These are phyloP conservation scores for Pseudococcus viburni DNA, from an alignment of 2,888 invertebrate genomes.

Conservation along the genomic window DNA sequence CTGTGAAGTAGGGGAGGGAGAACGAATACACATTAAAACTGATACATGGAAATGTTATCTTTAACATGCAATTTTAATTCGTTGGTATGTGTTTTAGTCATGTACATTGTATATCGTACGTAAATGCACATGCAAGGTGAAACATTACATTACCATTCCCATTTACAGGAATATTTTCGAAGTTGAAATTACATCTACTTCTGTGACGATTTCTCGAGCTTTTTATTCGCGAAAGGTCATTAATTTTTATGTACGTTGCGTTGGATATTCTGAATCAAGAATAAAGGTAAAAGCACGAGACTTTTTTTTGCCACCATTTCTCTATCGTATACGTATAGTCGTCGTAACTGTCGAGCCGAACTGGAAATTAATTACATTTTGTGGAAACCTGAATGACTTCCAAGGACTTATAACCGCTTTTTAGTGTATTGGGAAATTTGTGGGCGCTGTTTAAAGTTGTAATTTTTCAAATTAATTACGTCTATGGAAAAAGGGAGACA, in stretches of 20 bases:
- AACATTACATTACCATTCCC: background rate
- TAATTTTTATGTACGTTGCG: slow-evolving; percentile 10
- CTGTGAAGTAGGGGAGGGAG: background rate
- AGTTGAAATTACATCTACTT: background rate
- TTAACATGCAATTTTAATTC: background rate
- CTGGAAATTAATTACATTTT: slow-evolving; percentile 39
- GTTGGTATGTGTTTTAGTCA: background rate
- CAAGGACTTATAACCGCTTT: slow-evolving; percentile 36
- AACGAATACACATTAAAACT: background rate
- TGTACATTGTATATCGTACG: too few species aligned
- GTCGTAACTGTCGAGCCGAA: slow-evolving; percentile 24
- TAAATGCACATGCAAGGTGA: background rate
- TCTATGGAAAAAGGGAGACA: background rate
- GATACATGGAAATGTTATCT: background rate
- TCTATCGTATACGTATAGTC: background rate
- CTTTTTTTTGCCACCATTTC: background rate
- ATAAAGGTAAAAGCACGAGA: background rate
- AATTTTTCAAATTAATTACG: slow-evolving; percentile 30
- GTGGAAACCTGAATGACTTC: slow-evolving; percentile 32
- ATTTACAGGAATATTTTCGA: background rate
- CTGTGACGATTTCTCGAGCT: background rate
- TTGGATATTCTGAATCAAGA: background rate
- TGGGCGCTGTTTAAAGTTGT: slow-evolving; percentile 28
- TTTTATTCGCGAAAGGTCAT: background rate
- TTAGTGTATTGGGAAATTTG: slow-evolving; percentile 33